Base-by-base conservation (phyloP, 2,888 invertebrate species). In the Pinctada fucata region DNA sequence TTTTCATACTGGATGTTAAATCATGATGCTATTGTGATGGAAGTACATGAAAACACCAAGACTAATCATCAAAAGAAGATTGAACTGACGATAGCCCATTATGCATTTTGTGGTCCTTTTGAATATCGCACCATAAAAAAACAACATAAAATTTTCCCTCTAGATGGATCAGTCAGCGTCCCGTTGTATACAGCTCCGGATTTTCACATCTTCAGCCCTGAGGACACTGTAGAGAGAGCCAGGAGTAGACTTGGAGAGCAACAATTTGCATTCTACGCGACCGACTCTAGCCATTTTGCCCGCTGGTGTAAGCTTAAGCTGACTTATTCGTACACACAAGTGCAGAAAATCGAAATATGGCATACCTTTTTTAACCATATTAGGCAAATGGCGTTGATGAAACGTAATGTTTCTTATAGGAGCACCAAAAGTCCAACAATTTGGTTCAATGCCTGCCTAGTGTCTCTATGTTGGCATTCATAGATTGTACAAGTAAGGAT, bases 251-350 rank as follows among this genome's bases (percentile, higher is more conserved):
- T 77, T 3, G 63, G 50, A 2, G 77, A 77, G 48, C 64, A 72
- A 31, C n/a, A 45, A 5, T 77, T 77, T 67, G 72, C 63, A 3
- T 77, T 67, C 16, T 77, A 72, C 45, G 50, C 72, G 4, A 77
- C 67, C 63, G 77, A 77, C 49, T 77, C 77, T 1, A 67, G 77
- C 63, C 77, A 77, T 8, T 77, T 67, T 58, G 52, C 72, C 2
- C 66, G 77, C 3, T 77, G 77, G 72, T 77, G 77, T 58, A 77
- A 77, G 45, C 49, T 77, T 0, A 72, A 77, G 49, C 76, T 76
- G 31, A 31, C 31, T 31, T 31, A 31, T 31, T 31, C 31, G 31
- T 31, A 31, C 31, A 31, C 31, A 31, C 31, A 31, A 31, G 31
- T 1, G 31, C 31, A 31, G 31, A 31, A 31, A 31, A 31, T 31